Base-by-base conservation (phyloP, 2,113 vertebrate genomes). In the Scortum barcoo region DNA sequence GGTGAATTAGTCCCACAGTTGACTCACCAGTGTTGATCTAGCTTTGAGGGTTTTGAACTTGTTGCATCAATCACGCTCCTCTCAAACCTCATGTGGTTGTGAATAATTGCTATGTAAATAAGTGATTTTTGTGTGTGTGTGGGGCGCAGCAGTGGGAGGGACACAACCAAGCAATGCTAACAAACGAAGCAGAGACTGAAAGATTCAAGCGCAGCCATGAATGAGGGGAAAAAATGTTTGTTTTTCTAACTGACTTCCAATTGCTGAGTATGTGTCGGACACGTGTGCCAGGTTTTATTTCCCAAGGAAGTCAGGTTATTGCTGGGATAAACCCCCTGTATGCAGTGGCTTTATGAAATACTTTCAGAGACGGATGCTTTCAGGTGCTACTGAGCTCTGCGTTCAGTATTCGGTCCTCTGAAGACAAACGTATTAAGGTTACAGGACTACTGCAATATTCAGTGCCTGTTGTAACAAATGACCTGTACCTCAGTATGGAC, bases 41-140 rank as follows among this genome's bases (percentile, higher is more conserved):
- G 36, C 73, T 53, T 73, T n/a, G 42, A 48, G 61, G n/a, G 17
- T 57, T 57, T 66, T 44, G 24, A 61, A 66, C 71, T 63, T 48
- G 68, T 82, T 83, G 50, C 81, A 28, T 78, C 60, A 73, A 38
- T 78, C 53, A n/a, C 5, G 0, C 30, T 53, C 36, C 28, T 20
- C 46, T 65, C 33, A 22, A 44, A 42, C 62, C 67, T 81, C 36
- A 33, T 76, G 28, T 20, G 26, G 13, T 16, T 16, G 63, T 82
- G 83, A 86, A 68, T 78, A 87, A 88, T 86, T 80, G 74, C 53
- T 66, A 58, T 72, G 46, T 46, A 76, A 74, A 82, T 88, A 78
- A 24, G 24, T 48, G 65, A 48, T 54, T 68, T n/a, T 42, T 53
- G 70, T 53, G 70, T 63, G n/a, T 20, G n/a, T 20, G 3, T 58